Base-by-base conservation (phyloP, 2,797 vertebrate species). In the Artibeus lituratus region DNA sequence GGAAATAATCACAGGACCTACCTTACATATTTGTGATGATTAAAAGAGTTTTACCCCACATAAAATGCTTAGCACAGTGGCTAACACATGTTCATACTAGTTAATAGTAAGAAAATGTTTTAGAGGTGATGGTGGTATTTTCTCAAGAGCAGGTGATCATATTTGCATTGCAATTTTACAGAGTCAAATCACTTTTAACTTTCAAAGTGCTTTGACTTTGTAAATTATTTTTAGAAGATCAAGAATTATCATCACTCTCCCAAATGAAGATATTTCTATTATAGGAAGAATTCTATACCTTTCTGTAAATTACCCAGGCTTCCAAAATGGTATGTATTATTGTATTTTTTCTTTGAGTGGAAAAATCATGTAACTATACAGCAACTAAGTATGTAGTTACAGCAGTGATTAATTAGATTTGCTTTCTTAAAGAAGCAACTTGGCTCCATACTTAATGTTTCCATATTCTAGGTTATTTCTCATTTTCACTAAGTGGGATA, bases 231-330 rank as follows among this genome's bases (percentile, higher is more conserved):
- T 5, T 47, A 93, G 93, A 77, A 18, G 35, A 85, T 72, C 37
- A 87, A 26, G 39, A 8, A 77, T 19, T 18, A 83, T 57, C 15
- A 74, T 15, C 44, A 57, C 39, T 83, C 22, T 72, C n/a, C 22
- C 78, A 86, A 86, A 92, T 90, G 59, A 49, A 85, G 44, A 26
- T 11, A 37, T 92, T 87, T 94, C 19, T 87, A 19, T 72, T 73
- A 53, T 42, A 82, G 22, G 39, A 21, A 70, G 47, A 65, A 11
- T 76, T 84, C 57, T 59, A 72, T 91, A 51, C 53, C 42, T 91
- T 91, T 93, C 42, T 91, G 59, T 57, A 94, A 97, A 94, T 72
- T 74, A 72, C 39, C 12, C 10, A 78, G 73, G 62, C 18, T 90
- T 87, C 26, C 32, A 83, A 80, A 84, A 85, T 85, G 39, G n/a